Percentiles rank a stretch among this genome's conserved stretches.
phyloP scores from a whole-genome alignment of 2,113 vertebrate species.

The Notothenia rossii region DNA sequence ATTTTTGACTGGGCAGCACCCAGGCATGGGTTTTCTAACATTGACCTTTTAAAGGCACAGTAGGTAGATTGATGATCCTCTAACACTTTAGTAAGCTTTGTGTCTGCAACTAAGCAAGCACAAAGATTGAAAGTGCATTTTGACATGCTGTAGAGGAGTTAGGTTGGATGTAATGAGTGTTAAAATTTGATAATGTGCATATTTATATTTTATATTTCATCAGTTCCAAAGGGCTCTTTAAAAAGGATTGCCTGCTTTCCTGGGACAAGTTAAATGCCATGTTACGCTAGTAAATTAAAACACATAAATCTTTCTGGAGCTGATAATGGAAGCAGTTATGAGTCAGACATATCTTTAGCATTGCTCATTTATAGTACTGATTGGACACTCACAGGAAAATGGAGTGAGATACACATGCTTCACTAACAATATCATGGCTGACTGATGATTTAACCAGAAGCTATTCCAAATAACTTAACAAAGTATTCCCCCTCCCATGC shows the following conservation, averaged over 20 bases:
- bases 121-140: neutral
- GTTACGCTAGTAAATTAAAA: too few relatives aligned
- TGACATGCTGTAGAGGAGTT: neutral
- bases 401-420: too few relatives aligned
- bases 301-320: too few relatives aligned
- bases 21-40: constrained; percentile 1
- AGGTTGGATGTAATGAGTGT: neutral
- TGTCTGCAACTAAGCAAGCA: neutral
- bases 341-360: too few relatives aligned
- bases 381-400: too few relatives aligned
- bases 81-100: neutral
- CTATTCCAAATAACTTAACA: neutral
- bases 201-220: neutral
- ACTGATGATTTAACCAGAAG: constrained; percentile 7
- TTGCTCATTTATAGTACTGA: too few relatives aligned
- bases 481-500: neutral
- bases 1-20: constrained; percentile 10
- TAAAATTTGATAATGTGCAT: neutral
- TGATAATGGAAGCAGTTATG: too few relatives aligned
- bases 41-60: constrained; percentile 26
- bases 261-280: too few relatives aligned
- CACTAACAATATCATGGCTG: neutral
- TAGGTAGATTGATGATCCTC: neutral
- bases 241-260: too few relatives aligned
- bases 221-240: neutral